Base-by-base conservation (phyloP, 2,113 vertebrate species). In the Rhinopithecus roxellana region DNA sequence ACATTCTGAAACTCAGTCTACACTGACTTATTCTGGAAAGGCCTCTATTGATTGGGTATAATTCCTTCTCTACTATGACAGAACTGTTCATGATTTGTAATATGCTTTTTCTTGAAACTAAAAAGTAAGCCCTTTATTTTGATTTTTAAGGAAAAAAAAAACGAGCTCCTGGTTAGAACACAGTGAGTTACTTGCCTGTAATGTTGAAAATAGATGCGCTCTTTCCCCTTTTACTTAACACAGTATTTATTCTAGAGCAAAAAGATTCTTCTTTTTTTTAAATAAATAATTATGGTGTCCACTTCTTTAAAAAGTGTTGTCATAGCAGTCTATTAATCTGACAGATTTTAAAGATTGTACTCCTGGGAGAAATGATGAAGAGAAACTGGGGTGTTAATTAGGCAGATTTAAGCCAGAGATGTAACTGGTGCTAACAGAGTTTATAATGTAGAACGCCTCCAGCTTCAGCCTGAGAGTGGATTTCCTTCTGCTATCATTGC, bases 91-190 rank as follows among this genome's bases (percentile, higher is more conserved):
- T 40, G 32, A 30, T 86, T 87, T 85, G 61, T 84, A 81, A 64
- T 64, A 77, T 14, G 17, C n/a, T 90, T 78, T 75, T 27, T n/a
- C 6, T 55, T 55, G 0, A 20, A 52, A 6, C 14, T 64, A 64
- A 64, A 82, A 61, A 38, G 6, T 70, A 52, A 64, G n/a, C 6
- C 45, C 18, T 67, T 72, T 27, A 78, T 88, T 92, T 94, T 89
- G 52, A 72, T 92, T 84, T 91, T 96, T 91, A 89, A 84, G 64
- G n/a, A 14, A 77, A 38, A 59, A 59, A 38, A 45, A 55, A 90
- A 61, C 27, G 25, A 93, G 30, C 25, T 32, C 50, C 45, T 61
- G 61, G 45, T 77, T 59, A 52, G 5, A 43, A 43, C 32, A 35
- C 4, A 74, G 48, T 77, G 20, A 11, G 16, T 74, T 43, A 20